Base-by-base conservation (phyloP, 2,888 invertebrate genomes). In the Caenorhabditis wallacei region DNA sequence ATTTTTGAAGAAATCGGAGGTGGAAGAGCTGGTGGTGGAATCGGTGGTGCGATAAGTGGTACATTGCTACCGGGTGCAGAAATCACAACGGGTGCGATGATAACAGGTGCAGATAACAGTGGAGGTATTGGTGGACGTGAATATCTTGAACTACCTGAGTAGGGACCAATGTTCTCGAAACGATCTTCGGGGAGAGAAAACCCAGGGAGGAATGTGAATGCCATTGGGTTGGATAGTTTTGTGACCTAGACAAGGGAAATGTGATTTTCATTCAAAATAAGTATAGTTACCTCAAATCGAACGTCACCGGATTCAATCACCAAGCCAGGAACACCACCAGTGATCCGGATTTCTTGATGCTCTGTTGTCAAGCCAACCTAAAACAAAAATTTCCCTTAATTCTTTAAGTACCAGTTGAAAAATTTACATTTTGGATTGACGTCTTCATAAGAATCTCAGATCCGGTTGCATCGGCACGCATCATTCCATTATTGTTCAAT, bases 281-380 rank as follows among this genome's bases (percentile, higher is more conserved):
- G 2, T 48, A 0, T n/a, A n/a, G n/a, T 43, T 35, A 85, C 83
- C 54, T 85, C 85, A 43, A 85, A 78, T 10, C 64, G 37, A 11
- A 78, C 74, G 35, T 64, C 48, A 18, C 82, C 83, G 8, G 85
- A 72, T 30, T 85, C 85, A 0, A 84, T 68, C 0, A 82, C 24
- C 10, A 85, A 64, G n/a, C 82, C 82, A 18, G 84, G 84, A 5
- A 84, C 75, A 8, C 85, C 85, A 13, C 82, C 85, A 59, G 74
- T 71, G 10, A 85, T 74, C 18, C 75, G 54, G 1, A 85, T 70
- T 54, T 84, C 74, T 40, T 85, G 85, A 66, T 85, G 85, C 8
- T 30, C 75, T 16, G 85, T 81, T n/a, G 85, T 84, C 26, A 85
- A 35, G 8, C 80, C 84, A 54, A 85, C 70, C 85, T 85, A 40